These are phyloP conservation scores for Aphelinus certus DNA, from an alignment of 1,140 invertebrate species.

Conservation along the genomic window DNA sequence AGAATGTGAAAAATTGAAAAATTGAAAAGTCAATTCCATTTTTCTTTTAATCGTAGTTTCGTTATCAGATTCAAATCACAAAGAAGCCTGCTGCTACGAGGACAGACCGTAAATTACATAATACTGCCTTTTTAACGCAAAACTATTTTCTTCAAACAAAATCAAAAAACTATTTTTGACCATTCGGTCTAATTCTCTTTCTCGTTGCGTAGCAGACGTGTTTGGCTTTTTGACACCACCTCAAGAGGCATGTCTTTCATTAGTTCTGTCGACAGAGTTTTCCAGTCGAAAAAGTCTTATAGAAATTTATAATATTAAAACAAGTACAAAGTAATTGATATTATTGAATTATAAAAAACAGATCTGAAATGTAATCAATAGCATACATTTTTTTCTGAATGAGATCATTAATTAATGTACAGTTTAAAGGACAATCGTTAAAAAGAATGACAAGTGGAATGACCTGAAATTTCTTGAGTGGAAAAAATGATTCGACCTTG, in stretches of 20 bases:
- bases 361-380: too few relatives aligned
- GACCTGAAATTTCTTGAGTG: too few relatives aligned
- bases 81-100: constrained; percentile 26
- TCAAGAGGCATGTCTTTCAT: background rate
- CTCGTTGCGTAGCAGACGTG: constrained; percentile 22
- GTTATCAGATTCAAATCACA: constrained; percentile 10
- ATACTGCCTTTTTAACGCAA: constrained; percentile 37
- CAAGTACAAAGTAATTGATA: too few relatives aligned
- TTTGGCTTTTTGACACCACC: constrained; percentile 7
- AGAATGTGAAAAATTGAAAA: background rate
- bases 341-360: too few relatives aligned
- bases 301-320: constrained; percentile 34
- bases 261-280: constrained; percentile 9
- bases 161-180: constrained; percentile 2
- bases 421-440: too few relatives aligned
- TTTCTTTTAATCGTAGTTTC: too few relatives aligned
- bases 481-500: too few relatives aligned
- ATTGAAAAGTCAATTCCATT: background rate
- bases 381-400: too few relatives aligned
- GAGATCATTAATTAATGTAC: too few relatives aligned
- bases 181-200: constrained; percentile 2
- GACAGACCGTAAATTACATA: constrained; percentile 26
- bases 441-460: too few relatives aligned
- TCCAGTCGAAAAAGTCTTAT: constrained; percentile 26
- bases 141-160: constrained; percentile 32